A percentile compares a stretch with the other conserved stretches of the same genome.
phyloP scores from a whole-genome alignment of 2,797 vertebrate species.

The Thalassophryne amazonica region DNA sequence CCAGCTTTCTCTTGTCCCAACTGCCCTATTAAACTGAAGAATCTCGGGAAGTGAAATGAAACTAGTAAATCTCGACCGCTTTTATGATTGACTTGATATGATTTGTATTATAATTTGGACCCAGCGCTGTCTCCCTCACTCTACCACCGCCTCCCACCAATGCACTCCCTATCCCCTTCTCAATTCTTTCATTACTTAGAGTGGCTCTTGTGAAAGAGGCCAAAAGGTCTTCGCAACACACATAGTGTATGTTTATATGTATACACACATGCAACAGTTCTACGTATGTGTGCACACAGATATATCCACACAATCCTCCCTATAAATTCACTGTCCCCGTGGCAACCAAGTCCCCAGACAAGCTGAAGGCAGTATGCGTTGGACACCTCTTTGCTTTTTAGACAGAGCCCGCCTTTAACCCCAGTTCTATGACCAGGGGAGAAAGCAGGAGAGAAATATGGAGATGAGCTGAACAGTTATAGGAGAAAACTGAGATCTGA shows the following conservation, averaged over 20 bases:
- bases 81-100: conserved; percentile 81
- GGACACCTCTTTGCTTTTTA: conserved; percentile 10
- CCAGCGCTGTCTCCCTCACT: conserved; percentile 51
- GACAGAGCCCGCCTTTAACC: conserved; percentile 16
- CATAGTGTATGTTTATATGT: conserved; percentile 24
- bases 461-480: conserved; percentile 48
- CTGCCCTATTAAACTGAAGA: conserved; percentile 78
- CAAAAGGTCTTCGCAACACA: conserved; percentile 42
- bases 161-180: conserved; percentile 42
- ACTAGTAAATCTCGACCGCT: conserved; percentile 77
- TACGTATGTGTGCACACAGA: neutral
- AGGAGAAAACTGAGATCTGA: conserved; percentile 53
- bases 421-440: conserved; percentile 14
- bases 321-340: neutral
- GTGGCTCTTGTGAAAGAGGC: conserved; percentile 62
- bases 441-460: conserved; percentile 28
- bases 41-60: conserved; percentile 79
- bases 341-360: neutral
- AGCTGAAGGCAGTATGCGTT: conserved; percentile 4
- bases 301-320: neutral
- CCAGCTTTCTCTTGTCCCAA: conserved; percentile 60
- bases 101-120: conserved; percentile 81
- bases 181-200: conserved; percentile 73
- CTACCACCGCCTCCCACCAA: conserved; percentile 46
- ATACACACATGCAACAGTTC: neutral